A percentile compares a stretch with the other conserved stretches of the same genome.
These are phyloP conservation scores for Tinamus major DNA, from an alignment of 2,797 vertebrate genomes.

Conservation along the genomic window DNA sequence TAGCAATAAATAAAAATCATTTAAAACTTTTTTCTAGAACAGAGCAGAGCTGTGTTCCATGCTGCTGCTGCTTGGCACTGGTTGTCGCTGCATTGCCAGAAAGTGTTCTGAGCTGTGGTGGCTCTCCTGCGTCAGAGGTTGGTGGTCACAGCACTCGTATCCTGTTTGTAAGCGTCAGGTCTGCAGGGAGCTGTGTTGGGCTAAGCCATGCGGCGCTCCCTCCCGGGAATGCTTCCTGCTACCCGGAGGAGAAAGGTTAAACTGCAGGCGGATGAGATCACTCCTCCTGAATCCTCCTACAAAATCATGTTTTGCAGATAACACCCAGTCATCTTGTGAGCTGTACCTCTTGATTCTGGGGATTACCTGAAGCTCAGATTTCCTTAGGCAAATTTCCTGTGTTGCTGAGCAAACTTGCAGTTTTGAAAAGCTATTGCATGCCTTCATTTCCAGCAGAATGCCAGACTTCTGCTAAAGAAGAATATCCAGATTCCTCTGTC, in stretches of 20 bases:
- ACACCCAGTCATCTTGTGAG: not conserved
- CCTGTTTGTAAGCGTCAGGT: rapidly evolving
- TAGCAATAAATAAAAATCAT: not conserved
- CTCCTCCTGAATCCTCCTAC: not conserved
- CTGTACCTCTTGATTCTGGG: not conserved
- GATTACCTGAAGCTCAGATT: not conserved
- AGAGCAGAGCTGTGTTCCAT: not conserved
- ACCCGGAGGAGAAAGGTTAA: not conserved
- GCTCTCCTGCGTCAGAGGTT: not conserved
- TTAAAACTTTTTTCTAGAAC: not conserved
- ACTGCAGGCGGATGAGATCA: not conserved
- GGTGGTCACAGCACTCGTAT: not conserved
- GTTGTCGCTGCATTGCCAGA: not conserved
- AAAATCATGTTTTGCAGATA: not conserved
- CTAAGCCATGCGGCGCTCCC: not conserved
- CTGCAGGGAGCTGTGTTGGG: not conserved
- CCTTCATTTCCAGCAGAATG: not conserved
- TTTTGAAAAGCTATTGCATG: not conserved
- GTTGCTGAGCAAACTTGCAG: not conserved
- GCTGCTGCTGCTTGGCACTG: not conserved
- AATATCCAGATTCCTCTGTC: not conserved
- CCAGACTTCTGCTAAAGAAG: not conserved
- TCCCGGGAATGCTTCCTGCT: not conserved
- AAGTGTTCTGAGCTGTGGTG: not conserved
- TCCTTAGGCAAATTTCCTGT: not conserved